phyloP scores from a whole-genome alignment of 2,113 vertebrate genomes.

The Myodes glareolus region DNA sequence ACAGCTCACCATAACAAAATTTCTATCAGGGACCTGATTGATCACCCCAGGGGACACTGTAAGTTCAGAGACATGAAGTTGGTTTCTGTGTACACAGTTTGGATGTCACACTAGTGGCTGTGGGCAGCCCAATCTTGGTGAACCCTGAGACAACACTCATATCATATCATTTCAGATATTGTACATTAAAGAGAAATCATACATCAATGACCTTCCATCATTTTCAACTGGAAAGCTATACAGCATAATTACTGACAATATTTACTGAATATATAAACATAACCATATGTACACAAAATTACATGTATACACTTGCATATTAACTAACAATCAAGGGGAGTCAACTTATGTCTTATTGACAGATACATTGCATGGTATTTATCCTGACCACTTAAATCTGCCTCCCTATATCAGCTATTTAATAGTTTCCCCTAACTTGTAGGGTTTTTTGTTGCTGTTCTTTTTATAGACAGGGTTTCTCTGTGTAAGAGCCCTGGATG shows the following conservation, averaged over 20 bases:
- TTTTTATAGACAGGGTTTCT: neutral
- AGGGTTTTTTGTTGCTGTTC: neutral
- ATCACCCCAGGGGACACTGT: neutral
- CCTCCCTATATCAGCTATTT: neutral
- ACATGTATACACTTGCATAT: neutral
- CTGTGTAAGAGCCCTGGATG: neutral
- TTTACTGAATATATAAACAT: neutral
- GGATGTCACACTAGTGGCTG: neutral
- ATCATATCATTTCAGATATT: neutral
- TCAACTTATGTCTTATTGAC: neutral
- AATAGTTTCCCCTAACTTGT: conserved; percentile 40
- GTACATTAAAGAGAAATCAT: conserved; percentile 2
- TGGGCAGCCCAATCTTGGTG: neutral
- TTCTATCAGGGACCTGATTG: neutral
- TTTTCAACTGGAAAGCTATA: conserved; percentile 1
- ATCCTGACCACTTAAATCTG: neutral
- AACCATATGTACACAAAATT: neutral
- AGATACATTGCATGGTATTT: neutral
- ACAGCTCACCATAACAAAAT: too few species aligned
- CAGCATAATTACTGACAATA: neutral
- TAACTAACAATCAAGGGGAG: neutral
- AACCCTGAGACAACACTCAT: neutral
- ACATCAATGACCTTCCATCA: neutral
- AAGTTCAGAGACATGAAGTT: neutral
- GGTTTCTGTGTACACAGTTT: neutral